Percentiles rank a stretch among this genome's conserved stretches.
phyloP scores from a whole-genome alignment of 2,797 vertebrate genomes.

The Peromyscus melanophrys region DNA sequence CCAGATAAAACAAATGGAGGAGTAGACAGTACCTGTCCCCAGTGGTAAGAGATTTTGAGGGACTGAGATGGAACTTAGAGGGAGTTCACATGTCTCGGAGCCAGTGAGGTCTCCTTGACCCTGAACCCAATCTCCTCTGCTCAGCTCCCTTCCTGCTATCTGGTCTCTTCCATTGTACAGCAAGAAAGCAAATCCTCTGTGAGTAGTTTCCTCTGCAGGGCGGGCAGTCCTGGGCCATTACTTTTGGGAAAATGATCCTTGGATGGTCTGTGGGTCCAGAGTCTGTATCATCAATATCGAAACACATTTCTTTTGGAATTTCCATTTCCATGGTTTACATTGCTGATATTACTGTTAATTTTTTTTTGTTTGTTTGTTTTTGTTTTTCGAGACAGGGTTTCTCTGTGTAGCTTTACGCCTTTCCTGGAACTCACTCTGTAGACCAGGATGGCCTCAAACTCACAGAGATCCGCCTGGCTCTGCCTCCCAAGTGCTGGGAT shows the following conservation, averaged over 20 bases:
- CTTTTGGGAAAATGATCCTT: constrained; percentile 16
- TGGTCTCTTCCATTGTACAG: not conserved
- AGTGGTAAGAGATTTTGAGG: not conserved
- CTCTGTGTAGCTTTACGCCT: no score
- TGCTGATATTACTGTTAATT: constrained; percentile 11
- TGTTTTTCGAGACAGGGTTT: no score
- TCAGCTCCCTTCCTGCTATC: not conserved
- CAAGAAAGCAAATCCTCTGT: not conserved
- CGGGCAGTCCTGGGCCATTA: no score
- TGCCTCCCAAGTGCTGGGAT: no score
- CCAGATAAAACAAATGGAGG: constrained; percentile 21
- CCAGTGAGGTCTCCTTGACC: not conserved
- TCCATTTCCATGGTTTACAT: not conserved
- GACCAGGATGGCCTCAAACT: no score
- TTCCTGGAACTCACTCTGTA: no score
- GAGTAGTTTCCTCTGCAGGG: not conserved
- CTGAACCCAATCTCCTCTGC: not conserved
- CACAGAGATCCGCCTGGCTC: no score
- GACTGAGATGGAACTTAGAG: not conserved
- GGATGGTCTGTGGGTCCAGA: not conserved
- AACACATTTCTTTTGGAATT: constrained; percentile 4
- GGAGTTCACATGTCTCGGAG: not conserved
- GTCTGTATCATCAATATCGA: constrained; percentile 30
- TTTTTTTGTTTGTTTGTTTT: not conserved
- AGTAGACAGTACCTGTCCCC: not conserved